Evolutionary conservation across 2,113 vertebrate species (phyloP), one percentile per base, ranked within the genome.

Genomic region (Cyprinus carpio): DNA sequence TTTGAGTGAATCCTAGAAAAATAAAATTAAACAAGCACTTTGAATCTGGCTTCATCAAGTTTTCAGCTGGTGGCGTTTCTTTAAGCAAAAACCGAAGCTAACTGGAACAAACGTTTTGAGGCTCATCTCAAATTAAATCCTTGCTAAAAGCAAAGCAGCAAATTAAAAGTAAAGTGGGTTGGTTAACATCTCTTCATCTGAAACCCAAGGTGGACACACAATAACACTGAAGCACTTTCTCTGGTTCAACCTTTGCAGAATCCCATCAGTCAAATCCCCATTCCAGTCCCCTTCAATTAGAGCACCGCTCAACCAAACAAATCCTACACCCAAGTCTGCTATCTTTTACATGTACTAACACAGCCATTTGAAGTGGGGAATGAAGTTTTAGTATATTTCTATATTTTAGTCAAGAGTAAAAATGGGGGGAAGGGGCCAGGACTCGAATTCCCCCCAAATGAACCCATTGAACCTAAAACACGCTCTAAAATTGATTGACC

Each of bases 401-500:
- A 40, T 40, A 40, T 40, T 81, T 51, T 83, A 31, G 81, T 60
- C 31, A 51, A 56, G 65, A 54, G 20, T 64, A 34, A 29, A 64
- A 40, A 43, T 54, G 16, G 6, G 72, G 69, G 87, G 75, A 31
- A 40, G 54, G 82, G 77, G 25, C 0, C 40, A 75, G 65, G 49
- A 81, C 81, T 83, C 75, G 4, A 58, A 85, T 75, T 67, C 79
- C 76, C 86, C 75, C 67, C 40, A 56, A 83, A 71, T 82, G 75
- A 89, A 88, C 89, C 81, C 43, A 3, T 18, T 85, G 89, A 88
- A 85, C 89, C 85, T 49, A 56, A 54, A 43, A 27, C 58, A 62
- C 9, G 37, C 75, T 81, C 69, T 80, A 27, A 60, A 58, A 83
- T 79, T 79, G 83, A 88, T 86, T 88, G 75, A 72, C 71, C 83